Evolutionary conservation across 2,113 vertebrate genomes (phyloP).

Genomic region (Mustela lutreola): DNA sequence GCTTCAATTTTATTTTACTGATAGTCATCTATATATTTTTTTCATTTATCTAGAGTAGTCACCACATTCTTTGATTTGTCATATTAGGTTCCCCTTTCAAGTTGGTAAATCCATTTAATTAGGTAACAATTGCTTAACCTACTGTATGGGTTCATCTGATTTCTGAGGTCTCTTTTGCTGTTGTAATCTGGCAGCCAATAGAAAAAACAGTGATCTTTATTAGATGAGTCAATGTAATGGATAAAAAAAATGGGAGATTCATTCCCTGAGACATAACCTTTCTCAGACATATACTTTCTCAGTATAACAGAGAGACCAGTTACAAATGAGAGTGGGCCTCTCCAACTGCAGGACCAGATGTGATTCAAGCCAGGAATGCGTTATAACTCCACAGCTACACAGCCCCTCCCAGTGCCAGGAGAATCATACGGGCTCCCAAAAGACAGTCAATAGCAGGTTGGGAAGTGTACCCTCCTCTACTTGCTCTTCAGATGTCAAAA

Average conservation of each 20-base stretch:
- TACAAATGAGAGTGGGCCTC: neutral
- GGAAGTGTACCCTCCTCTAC: neutral
- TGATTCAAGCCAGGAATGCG: neutral
- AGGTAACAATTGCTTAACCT: neutral
- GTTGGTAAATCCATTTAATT: neutral
- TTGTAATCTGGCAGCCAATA: neutral
- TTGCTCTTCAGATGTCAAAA: neutral
- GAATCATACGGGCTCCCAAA: neutral
- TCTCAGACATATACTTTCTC: neutral
- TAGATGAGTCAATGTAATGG: neutral
- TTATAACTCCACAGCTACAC: neutral
- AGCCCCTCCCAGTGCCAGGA: neutral
- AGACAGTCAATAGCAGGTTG: neutral
- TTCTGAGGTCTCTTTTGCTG: neutral
- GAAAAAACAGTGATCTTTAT: neutral
- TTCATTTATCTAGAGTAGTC: neutral
- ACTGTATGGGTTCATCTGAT: neutral
- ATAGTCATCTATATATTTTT: neutral
- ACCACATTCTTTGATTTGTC: neutral
- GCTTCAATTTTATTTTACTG: neutral
- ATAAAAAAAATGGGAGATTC: neutral
- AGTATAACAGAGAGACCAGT: neutral
- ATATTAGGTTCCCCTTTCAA: neutral
- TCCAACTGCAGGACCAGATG: neutral
- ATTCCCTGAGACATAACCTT: neutral